phyloP scores from a whole-genome alignment of 2,888 invertebrate species.

The Eilema depressum region DNA sequence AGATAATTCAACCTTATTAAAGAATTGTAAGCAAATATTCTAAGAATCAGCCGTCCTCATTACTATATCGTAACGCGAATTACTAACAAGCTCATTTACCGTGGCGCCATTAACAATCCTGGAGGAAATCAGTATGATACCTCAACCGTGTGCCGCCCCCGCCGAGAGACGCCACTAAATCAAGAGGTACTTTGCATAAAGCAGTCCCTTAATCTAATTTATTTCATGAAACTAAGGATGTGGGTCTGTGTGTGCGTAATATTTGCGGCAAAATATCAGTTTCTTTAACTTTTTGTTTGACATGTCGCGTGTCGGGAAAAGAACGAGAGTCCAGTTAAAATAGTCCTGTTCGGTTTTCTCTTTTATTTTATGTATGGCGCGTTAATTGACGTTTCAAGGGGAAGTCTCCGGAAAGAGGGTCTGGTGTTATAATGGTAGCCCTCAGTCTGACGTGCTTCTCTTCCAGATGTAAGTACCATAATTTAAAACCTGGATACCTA shows the following conservation, averaged over 20 bases:
- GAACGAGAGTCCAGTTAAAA: too few species aligned
- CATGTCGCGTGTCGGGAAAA: too few species aligned
- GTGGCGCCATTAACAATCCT: not conserved
- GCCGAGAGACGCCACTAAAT: conserved; percentile 12
- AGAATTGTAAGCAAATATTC: not conserved
- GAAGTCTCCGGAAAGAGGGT: too few species aligned
- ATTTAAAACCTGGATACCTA: too few species aligned
- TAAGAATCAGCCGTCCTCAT: not conserved
- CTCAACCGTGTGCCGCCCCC: conserved; percentile 9
- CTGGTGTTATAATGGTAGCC: too few species aligned
- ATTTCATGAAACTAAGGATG: not conserved
- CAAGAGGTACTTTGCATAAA: conserved; percentile 13
- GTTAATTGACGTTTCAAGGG: too few species aligned
- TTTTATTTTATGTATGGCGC: too few species aligned
- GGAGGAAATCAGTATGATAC: conserved; percentile 12
- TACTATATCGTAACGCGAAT: not conserved
- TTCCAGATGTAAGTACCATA: too few species aligned
- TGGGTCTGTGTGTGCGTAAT: not conserved
- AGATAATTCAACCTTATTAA: not conserved
- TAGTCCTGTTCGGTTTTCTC: too few species aligned
- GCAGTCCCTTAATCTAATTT: conserved; percentile 9
- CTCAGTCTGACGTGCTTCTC: too few species aligned
- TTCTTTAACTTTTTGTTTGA: too few species aligned
- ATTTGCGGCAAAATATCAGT: not conserved
- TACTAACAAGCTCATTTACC: conserved; percentile 12